Percentiles rank a stretch among this genome's conserved stretches.
Evolutionary conservation across 2,888 invertebrate genomes (phyloP).

Genomic region (Aleiodes alternator): DNA sequence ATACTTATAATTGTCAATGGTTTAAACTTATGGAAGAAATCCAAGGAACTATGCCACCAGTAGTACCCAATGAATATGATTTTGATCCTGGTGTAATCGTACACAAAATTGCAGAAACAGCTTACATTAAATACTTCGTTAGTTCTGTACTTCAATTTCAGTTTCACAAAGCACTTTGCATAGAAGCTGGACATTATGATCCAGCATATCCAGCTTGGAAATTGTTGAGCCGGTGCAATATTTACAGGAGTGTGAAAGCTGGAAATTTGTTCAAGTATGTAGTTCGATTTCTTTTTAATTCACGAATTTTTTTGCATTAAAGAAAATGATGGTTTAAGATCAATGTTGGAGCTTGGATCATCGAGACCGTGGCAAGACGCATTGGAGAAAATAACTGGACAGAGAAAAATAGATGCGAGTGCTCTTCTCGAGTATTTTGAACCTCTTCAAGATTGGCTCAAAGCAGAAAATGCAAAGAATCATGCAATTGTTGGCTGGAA

Average conservation of each 20-base stretch:
- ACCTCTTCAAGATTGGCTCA: constrained; percentile 86
- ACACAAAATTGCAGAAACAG: constrained; percentile 75
- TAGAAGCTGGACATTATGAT: constrained; percentile 87
- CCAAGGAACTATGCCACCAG: constrained; percentile 82
- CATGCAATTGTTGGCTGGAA: constrained; percentile 90
- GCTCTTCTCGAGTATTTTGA: constrained; percentile 88
- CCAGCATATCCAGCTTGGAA: constrained; percentile 79
- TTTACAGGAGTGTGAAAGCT: constrained; percentile 87
- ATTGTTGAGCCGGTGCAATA: constrained; percentile 90
- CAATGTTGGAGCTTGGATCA: constrained; percentile 81
- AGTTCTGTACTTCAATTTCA: constrained; percentile 91
- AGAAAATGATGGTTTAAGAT: constrained; percentile 69
- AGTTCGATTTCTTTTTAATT: neutral
- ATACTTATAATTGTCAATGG: constrained; percentile 82
- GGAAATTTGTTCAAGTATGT: constrained; percentile 82
- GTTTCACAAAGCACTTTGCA: constrained; percentile 86
- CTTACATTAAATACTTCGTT: constrained; percentile 82
- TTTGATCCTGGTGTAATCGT: constrained; percentile 79
- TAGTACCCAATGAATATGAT: constrained; percentile 79
- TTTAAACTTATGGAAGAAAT: constrained; percentile 75
- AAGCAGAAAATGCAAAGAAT: constrained; percentile 83
- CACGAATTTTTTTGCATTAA: neutral
- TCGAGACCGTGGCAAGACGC: constrained; percentile 91
- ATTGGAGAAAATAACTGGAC: constrained; percentile 87
- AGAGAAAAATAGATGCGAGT: constrained; percentile 83